phyloP scores from a whole-genome alignment of 2,113 vertebrate genomes.

The Cololabis saira region DNA sequence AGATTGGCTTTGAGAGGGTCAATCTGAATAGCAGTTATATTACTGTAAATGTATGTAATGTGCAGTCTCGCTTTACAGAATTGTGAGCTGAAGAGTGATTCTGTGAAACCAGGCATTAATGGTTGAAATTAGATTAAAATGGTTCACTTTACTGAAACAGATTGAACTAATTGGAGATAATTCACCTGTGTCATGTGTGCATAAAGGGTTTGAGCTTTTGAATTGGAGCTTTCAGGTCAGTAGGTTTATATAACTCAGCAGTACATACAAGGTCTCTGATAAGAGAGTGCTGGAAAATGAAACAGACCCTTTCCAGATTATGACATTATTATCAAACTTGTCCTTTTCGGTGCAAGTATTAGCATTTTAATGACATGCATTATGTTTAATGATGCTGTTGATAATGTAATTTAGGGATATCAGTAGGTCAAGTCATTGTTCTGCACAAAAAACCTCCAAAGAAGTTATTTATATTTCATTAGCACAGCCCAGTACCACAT shows the following conservation, averaged over 20 bases:
- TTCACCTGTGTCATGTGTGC: neutral
- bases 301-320: too few species aligned
- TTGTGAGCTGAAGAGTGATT: neutral
- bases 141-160: conserved; percentile 5
- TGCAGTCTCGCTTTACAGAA: neutral
- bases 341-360: neutral
- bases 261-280: too few species aligned
- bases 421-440: neutral
- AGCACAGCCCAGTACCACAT: neutral
- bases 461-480: conserved; percentile 1
- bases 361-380: neutral
- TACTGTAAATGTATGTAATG: neutral
- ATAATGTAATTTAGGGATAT: neutral
- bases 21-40: neutral
- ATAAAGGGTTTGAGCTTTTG: neutral
- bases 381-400: neutral
- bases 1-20: neutral
- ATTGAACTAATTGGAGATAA: neutral
- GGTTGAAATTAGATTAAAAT: conserved; percentile 6
- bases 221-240: neutral
- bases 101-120: conserved; percentile 7
- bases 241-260: neutral
- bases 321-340: neutral
- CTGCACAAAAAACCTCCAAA: too few species aligned
- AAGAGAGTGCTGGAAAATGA: neutral